A percentile compares a stretch with the other conserved stretches of the same genome.
Evolutionary conservation across 1,140 invertebrate genomes (phyloP).

Genomic region (Meloidogyne hapla): DNA sequence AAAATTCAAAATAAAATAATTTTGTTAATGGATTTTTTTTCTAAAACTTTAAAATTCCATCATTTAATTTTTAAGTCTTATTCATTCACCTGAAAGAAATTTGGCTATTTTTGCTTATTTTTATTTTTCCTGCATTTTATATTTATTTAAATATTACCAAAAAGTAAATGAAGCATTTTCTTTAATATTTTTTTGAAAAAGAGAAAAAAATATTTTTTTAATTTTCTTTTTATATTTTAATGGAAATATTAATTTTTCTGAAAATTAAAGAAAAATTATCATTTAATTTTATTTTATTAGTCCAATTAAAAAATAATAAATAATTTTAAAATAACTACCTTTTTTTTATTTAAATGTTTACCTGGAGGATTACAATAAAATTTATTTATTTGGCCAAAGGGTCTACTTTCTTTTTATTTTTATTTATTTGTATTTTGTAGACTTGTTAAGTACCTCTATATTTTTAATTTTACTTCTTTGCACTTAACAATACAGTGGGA

Average conservation of each 20-base stretch:
- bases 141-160: no score
- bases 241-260: no score
- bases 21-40: not conserved
- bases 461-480: conserved; percentile 1
- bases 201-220: no score
- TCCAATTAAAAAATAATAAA: no score
- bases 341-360: not conserved
- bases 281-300: no score
- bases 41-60: not conserved
- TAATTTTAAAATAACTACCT: not conserved
- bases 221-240: no score
- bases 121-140: not conserved
- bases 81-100: conserved; percentile 3
- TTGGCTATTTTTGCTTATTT: not conserved
- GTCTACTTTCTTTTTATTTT: not conserved
- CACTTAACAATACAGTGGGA: not conserved
- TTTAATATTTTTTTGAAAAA: not conserved
- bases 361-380: not conserved
- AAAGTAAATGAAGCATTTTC: not conserved
- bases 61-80: not conserved
- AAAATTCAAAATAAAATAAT: not conserved
- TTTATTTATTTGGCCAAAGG: not conserved
- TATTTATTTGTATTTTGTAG: not conserved
- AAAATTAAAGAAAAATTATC: no score
- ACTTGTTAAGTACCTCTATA: conserved; percentile 5